Evolutionary conservation across 2,888 invertebrate species (phyloP).

Genomic region (Caenorhabditis panamensis): DNA sequence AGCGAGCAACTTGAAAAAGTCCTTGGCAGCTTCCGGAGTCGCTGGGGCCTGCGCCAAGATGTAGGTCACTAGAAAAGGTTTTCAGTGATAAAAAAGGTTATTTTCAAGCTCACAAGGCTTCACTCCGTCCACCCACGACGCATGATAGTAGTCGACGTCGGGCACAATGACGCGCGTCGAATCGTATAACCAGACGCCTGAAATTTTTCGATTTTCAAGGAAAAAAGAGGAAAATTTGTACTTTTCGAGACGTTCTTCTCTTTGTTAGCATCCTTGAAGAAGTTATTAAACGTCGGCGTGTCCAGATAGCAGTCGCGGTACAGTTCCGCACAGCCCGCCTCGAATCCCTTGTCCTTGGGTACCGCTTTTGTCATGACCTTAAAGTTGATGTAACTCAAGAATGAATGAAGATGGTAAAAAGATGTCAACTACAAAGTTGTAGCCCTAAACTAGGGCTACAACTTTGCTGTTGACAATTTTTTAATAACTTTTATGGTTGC

Average conservation of each 20-base stretch:
- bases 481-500: no score
- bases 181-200: slow-evolving; percentile 52
- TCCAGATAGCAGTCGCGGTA: slow-evolving; percentile 50
- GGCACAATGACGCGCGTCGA: slow-evolving; percentile 49
- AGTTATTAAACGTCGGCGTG: slow-evolving; percentile 42
- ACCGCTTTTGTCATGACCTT: slow-evolving; percentile 15
- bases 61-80: slow-evolving; percentile 16
- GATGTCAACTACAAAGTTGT: no score
- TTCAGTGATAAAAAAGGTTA: no score
- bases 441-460: no score
- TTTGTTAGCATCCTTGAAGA: slow-evolving; percentile 53
- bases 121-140: slow-evolving; percentile 54
- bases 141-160: slow-evolving; percentile 52
- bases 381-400: background rate
- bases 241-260: slow-evolving; percentile 58
- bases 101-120: slow-evolving; percentile 20
- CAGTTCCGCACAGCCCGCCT: slow-evolving; percentile 39
- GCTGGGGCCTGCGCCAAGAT: slow-evolving; percentile 60
- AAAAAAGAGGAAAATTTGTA: no score
- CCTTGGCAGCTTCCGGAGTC: slow-evolving; percentile 26
- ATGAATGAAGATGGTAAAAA: no score
- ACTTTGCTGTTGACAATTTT: no score
- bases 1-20: slow-evolving; percentile 48
- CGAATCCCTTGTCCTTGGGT: slow-evolving; percentile 30
- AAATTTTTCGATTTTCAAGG: background rate